phyloP scores from a whole-genome alignment of 2,113 vertebrate genomes.

The Todiramphus chloris region DNA sequence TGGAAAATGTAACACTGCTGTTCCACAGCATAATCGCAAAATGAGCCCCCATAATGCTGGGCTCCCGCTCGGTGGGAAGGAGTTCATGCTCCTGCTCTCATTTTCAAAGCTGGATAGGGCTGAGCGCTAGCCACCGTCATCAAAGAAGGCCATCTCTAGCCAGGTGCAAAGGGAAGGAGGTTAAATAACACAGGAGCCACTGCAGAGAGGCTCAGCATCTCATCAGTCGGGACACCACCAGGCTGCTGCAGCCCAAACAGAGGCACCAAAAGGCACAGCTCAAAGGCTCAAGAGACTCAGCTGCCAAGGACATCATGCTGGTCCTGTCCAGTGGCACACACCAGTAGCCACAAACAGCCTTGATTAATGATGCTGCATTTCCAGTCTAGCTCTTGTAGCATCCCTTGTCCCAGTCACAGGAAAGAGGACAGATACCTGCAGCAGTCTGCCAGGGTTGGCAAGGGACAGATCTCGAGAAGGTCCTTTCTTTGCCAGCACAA shows the following conservation, averaged over 20 bases:
- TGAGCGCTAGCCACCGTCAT: rapidly evolving
- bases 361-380: rapidly evolving
- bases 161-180: not conserved
- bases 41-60: not conserved
- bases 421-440: not conserved
- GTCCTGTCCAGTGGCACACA: not conserved
- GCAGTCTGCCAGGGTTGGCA: not conserved
- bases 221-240: not conserved
- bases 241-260: not conserved
- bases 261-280: not conserved
- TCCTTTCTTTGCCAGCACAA: not conserved
- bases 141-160: not conserved
- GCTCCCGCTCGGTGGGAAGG: rapidly evolving
- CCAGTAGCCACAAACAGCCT: not conserved
- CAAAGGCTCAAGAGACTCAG: not conserved
- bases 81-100: rapidly evolving
- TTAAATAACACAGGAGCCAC: not conserved
- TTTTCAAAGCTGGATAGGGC: not conserved
- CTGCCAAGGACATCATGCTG: rapidly evolving
- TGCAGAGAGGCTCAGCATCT: not conserved
- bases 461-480: not conserved
- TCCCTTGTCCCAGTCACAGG: rapidly evolving
- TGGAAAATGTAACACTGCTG: not conserved
- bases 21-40: rapidly evolving
- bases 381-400: not conserved